Evolutionary conservation across 1,140 invertebrate species (phyloP).

Genomic region (Marisa cornuarietis): DNA sequence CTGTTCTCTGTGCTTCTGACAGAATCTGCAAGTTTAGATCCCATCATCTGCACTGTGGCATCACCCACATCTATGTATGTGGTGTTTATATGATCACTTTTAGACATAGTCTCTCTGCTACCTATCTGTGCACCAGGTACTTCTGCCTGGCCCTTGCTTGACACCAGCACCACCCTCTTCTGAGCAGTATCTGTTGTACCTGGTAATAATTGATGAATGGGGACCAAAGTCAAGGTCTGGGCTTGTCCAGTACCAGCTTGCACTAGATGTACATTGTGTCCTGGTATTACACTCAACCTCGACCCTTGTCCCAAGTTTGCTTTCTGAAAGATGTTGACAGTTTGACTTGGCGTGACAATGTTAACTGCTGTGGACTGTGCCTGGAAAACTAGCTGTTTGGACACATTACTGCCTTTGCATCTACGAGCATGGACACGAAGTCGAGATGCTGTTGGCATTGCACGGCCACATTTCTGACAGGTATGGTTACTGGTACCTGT

Average conservation of each 20-base stretch:
- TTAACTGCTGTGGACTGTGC: neutral
- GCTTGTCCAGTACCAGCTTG: too few relatives aligned
- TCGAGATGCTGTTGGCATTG: constrained; percentile 3
- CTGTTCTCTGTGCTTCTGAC: too few relatives aligned
- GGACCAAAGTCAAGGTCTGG: neutral
- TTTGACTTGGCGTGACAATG: neutral
- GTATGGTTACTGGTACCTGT: constrained; percentile 36
- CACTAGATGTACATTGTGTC: neutral
- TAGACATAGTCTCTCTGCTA: too few relatives aligned
- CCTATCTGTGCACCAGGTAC: too few relatives aligned
- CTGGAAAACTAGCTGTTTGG: constrained; percentile 31
- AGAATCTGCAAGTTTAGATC: too few relatives aligned
- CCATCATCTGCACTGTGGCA: too few relatives aligned
- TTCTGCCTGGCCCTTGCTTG: too few relatives aligned
- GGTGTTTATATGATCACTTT: too few relatives aligned
- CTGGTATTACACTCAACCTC: neutral
- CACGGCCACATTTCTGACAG: constrained; percentile 31
- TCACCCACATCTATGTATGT: too few relatives aligned
- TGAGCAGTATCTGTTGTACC: neutral
- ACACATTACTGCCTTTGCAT: constrained; percentile 26
- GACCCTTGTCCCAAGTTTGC: neutral
- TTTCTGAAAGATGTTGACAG: neutral
- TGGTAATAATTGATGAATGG: neutral
- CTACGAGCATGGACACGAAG: neutral
- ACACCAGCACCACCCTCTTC: too few relatives aligned